Conservation (phyloP, 2,797 vertebrate species). For the Cyclura pinguis region DNA sequence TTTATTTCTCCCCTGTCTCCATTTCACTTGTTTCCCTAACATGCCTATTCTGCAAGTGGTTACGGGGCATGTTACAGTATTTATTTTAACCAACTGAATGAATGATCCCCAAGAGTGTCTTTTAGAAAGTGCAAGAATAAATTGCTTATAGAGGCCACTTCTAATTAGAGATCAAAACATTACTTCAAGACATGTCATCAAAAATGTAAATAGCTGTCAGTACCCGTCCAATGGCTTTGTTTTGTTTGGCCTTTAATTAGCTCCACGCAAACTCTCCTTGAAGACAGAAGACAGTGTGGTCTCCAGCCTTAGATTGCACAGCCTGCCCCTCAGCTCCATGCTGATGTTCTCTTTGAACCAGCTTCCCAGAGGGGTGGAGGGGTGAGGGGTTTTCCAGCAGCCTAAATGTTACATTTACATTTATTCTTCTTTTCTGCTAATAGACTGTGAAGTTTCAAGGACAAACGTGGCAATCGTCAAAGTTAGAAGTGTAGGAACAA, state of each 20-base stretch:
- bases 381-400: constrained; percentile 64
- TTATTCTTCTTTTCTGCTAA: constrained; percentile 72
- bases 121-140: constrained; percentile 58
- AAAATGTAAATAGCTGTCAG: constrained; percentile 72
- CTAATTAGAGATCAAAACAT: constrained; percentile 74
- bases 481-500: constrained; percentile 67
- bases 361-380: constrained; percentile 69
- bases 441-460: constrained; percentile 66
- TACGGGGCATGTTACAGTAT: constrained; percentile 22
- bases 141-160: constrained; percentile 66
- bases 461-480: constrained; percentile 72
- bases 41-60: not conserved
- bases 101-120: constrained; percentile 61
- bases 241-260: constrained; percentile 61
- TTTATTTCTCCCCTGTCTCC: not conserved
- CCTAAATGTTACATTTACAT: constrained; percentile 82
- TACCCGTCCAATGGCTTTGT: constrained; percentile 55
- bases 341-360: constrained; percentile 76
- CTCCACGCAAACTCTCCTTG: constrained; percentile 61
- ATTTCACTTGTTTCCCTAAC: not conserved
- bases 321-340: constrained; percentile 66
- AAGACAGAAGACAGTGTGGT: constrained; percentile 67
- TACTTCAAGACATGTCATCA: constrained; percentile 66
- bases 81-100: constrained; percentile 64
- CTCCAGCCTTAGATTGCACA: constrained; percentile 71